Evolutionary conservation across 2,113 vertebrate genomes (phyloP).

Genomic region (Sceloporus tristichus): DNA sequence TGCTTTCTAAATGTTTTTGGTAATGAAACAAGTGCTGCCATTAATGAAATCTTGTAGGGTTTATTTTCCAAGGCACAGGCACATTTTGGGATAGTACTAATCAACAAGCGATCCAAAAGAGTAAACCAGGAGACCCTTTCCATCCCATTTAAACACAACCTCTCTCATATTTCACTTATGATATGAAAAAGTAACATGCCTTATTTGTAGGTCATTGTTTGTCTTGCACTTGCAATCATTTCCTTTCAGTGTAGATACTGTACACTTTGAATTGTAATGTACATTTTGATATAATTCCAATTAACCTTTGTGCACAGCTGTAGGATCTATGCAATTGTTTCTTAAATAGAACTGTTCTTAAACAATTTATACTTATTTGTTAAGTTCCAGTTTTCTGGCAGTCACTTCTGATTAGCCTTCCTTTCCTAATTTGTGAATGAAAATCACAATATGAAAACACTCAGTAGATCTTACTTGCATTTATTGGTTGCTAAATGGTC

Average conservation of each 20-base stretch:
- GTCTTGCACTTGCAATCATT: constrained; percentile 54
- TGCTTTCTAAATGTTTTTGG: neutral
- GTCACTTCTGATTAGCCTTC: constrained; percentile 71
- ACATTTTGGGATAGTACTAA: constrained; percentile 43
- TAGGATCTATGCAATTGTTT: constrained; percentile 75
- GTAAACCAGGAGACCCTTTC: neutral
- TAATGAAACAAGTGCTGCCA: constrained; percentile 16
- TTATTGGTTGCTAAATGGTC: constrained; percentile 51
- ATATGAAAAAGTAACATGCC: constrained; percentile 53
- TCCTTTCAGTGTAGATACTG: constrained; percentile 58
- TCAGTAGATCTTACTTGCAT: constrained; percentile 72
- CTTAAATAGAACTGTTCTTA: constrained; percentile 58
- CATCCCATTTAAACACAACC: constrained; percentile 11
- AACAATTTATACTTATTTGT: constrained; percentile 63
- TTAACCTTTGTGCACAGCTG: constrained; percentile 57
- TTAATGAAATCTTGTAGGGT: neutral
- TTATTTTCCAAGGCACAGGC: constrained; percentile 10
- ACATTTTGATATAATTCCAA: constrained; percentile 48
- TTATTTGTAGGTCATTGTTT: constrained; percentile 59
- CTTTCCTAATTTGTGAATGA: constrained; percentile 65
- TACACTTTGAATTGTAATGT: constrained; percentile 65
- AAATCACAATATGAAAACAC: constrained; percentile 40
- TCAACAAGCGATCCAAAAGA: constrained; percentile 26
- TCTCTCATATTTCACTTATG: constrained; percentile 32
- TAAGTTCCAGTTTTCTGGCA: constrained; percentile 66